Conservation (phyloP, 2,888 invertebrate species). For the Hylaea fasciaria region DNA sequence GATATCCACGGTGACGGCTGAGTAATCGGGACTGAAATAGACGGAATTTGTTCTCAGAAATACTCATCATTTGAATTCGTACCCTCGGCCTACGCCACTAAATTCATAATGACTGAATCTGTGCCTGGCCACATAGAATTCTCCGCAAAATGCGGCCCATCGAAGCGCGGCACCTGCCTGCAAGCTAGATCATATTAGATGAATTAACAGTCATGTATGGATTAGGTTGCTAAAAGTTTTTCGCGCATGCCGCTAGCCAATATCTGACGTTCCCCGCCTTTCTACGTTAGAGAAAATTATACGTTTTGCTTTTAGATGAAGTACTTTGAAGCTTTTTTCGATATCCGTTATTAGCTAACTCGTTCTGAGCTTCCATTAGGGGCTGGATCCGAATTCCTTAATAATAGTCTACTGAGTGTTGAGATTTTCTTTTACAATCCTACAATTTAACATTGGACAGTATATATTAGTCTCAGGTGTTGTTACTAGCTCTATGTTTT, state of each 20-base stretch:
- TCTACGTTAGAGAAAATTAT: constrained; percentile 12
- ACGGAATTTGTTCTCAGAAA: constrained; percentile 10
- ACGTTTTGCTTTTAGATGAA: constrained; percentile 7
- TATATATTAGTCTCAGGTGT: constrained; percentile 6
- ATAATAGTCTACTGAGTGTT: no score
- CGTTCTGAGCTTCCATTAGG: constrained; percentile 9
- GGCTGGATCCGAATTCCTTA: background rate
- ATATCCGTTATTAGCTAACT: constrained; percentile 16
- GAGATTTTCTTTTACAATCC: no score
- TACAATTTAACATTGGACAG: no score
- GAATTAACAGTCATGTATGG: constrained; percentile 31
- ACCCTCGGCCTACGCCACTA: constrained; percentile 7
- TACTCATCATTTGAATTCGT: constrained; percentile 26
- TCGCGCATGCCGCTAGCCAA: constrained; percentile 6
- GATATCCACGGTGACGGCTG: constrained; percentile 40
- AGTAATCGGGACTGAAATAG: constrained; percentile 24
- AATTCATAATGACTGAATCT: constrained; percentile 26
- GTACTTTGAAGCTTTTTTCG: constrained; percentile 5
- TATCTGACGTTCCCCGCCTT: background rate
- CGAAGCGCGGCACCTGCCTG: constrained; percentile 21
- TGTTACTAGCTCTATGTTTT: constrained; percentile 7
- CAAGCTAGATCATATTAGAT: constrained; percentile 37
- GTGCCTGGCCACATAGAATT: constrained; percentile 27
- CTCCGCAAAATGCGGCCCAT: constrained; percentile 28
- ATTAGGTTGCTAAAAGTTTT: constrained; percentile 31